Evolutionary conservation across 2,797 vertebrate species (phyloP), one percentile per base, ranked within the genome.

Genomic region (Hipposideros larvatus): DNA sequence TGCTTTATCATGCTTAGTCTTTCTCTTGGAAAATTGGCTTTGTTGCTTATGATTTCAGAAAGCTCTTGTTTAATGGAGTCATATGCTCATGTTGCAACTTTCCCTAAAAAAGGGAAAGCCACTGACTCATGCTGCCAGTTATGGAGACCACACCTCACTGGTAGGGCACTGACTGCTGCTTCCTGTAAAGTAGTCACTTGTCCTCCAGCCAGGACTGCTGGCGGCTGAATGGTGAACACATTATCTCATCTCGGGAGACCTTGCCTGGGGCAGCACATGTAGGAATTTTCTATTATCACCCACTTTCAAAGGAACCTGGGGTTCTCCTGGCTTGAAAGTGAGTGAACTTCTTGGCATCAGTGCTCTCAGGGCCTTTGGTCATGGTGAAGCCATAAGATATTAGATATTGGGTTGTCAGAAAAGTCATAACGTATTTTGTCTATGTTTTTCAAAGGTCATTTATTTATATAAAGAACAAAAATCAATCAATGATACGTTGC

Each of bases 171-270:
- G 34, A 71, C 48, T 11, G n/a, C 77, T 24, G 31, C 65, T 57
- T 18, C 10, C 61, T 59, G 16, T 18, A 31, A 11, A 22, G 31
- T 0, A 10, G 78, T 68, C 10, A 0, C 68, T 22, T 31, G 4
- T 28, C 31, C 41, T 34, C 22, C 57, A 26, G 16, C 37, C 34
- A 8, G 68, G 0, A 14, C 34, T 55, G 55, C n/a, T 7, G 28
- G 14, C 57, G 48, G 41, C 59, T 6, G 8, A 3, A 9, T 0
- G 0, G 21, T 24, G 53, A 18, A 55, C 16, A 55, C 16, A 2
- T 48, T 13, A 8, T 55, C 16, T 55, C 53, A 55, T 37, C 53
- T 43, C 2, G 1, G 63, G 37, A 78, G 87, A 28, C 24, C 5
- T 37, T 18, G 53, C 7, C 66, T 57, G 26, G 28, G 73, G 55